phyloP scores from a whole-genome alignment of 2,113 vertebrate species.

The Argyrosomus japonicus region DNA sequence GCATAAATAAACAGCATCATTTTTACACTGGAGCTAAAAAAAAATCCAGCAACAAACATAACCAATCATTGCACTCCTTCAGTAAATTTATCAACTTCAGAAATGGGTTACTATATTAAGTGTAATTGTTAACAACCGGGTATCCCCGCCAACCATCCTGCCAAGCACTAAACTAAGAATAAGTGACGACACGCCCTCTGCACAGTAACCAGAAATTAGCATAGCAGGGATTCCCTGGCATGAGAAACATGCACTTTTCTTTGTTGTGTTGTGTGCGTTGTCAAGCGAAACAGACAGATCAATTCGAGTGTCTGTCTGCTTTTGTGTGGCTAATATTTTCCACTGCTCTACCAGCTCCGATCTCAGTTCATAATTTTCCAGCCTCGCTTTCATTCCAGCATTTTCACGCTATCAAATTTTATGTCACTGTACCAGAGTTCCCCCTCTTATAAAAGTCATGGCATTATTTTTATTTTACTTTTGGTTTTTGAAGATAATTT shows the following conservation, averaged over 20 bases:
- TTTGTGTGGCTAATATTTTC: background rate
- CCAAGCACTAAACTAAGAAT: background rate
- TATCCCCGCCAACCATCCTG: too few relatives aligned
- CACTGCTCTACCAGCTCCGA: background rate
- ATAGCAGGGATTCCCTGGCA: background rate
- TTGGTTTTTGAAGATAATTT: background rate
- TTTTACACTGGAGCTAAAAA: background rate
- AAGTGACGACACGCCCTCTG: background rate
- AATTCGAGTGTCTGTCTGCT: background rate
- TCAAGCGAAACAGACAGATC: background rate
- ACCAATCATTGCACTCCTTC: background rate
- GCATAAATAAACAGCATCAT: background rate
- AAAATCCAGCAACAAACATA: background rate
- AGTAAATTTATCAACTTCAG: background rate
- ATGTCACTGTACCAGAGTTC: background rate
- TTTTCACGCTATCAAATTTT: too few relatives aligned
- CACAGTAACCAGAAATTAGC: background rate
- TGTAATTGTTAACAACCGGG: too few relatives aligned
- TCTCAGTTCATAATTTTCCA: too few relatives aligned
- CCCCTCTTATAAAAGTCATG: background rate
- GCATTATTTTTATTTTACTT: background rate
- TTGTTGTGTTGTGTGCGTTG: background rate
- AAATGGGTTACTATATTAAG: background rate
- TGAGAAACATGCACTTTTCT: background rate
- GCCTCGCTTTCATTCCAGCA: too few relatives aligned